A percentile compares a stretch with the other conserved stretches of the same genome.
phyloP scores from a whole-genome alignment of 2,113 vertebrate species.

The Procavia capensis region DNA sequence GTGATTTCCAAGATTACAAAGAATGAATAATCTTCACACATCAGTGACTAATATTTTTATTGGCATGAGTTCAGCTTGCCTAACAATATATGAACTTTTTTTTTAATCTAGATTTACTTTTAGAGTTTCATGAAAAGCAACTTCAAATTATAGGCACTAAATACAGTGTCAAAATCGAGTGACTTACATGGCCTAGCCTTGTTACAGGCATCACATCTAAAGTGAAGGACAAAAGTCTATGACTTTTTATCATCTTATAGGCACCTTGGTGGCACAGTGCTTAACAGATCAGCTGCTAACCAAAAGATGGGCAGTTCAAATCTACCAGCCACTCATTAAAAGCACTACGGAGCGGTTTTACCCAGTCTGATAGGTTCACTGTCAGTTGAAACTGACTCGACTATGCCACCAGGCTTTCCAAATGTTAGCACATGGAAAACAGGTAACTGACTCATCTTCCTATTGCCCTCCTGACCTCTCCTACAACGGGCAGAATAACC shows the following conservation, averaged over 20 bases:
- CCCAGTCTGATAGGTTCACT: too few relatives aligned
- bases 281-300: too few relatives aligned
- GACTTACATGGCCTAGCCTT: neutral
- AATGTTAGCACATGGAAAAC: neutral
- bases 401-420: too few relatives aligned
- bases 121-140: neutral
- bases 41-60: constrained; percentile 52
- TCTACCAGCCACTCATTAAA: too few relatives aligned
- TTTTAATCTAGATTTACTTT: constrained; percentile 1
- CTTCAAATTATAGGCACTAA: constrained; percentile 3
- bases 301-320: too few relatives aligned
- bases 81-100: constrained; percentile 5
- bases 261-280: too few relatives aligned
- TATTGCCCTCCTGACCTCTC: neutral
- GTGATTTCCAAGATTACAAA: constrained; percentile 34
- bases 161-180: neutral
- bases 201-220: neutral
- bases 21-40: constrained; percentile 31
- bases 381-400: too few relatives aligned
- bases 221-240: neutral
- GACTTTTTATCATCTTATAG: neutral
- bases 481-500: too few relatives aligned
- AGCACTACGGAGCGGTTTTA: too few relatives aligned
- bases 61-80: neutral
- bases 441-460: neutral